Conservation (phyloP, 2,113 vertebrate genomes). For the Cnemophilus loriae region DNA sequence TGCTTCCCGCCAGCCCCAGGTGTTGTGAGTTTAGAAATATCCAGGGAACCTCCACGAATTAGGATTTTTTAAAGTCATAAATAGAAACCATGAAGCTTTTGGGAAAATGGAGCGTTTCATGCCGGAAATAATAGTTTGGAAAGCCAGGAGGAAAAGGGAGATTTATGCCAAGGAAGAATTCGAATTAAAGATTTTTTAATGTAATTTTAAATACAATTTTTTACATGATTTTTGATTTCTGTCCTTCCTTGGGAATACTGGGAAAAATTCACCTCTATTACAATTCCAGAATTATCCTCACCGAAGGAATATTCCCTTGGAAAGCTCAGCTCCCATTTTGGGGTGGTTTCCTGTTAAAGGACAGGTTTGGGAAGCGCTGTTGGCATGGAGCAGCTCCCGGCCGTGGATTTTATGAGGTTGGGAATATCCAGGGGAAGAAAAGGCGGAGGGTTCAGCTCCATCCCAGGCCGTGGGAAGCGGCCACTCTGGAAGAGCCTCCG, state of each 20-base stretch:
- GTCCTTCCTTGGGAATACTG: background rate
- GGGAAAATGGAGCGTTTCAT: accelerated
- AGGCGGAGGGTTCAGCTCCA: background rate
- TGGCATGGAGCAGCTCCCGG: accelerated
- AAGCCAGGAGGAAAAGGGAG: background rate
- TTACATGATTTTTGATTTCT: background rate
- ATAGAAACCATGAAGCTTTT: background rate
- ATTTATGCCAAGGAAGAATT: background rate
- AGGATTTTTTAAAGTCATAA: accelerated
- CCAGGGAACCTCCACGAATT: background rate
- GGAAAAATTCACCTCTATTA: accelerated
- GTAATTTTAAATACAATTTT: background rate
- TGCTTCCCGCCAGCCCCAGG: background rate
- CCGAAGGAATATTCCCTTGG: background rate
- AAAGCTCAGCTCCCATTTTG: background rate
- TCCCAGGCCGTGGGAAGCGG: accelerated
- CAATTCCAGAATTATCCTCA: background rate
- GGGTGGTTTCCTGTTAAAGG: background rate
- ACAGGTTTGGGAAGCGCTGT: accelerated
- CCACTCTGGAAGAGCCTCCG: accelerated
- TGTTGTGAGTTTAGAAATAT: background rate
- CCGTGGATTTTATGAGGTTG: background rate
- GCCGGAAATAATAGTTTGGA: background rate
- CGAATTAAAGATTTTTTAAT: background rate
- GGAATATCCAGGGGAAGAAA: background rate